Evolutionary conservation across 2,113 vertebrate species (phyloP).

Genomic region (Plestiodon gilberti): DNA sequence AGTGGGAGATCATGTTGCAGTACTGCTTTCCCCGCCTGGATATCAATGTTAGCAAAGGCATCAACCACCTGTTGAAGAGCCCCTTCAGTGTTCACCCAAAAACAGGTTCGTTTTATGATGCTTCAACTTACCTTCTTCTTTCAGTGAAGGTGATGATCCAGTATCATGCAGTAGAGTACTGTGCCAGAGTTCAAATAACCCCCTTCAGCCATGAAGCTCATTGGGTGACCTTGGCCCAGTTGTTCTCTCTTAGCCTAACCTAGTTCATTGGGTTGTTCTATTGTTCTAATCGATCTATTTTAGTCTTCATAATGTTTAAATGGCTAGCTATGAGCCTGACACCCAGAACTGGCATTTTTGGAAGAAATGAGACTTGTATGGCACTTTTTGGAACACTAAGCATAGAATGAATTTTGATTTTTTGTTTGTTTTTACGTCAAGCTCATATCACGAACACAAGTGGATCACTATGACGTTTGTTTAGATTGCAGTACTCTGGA

Average conservation of each 20-base stretch:
- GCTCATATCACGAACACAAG: no score
- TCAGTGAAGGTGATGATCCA: background rate
- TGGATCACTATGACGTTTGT: no score
- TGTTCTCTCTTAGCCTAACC: background rate
- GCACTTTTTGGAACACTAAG: no score
- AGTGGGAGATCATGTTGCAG: conserved; percentile 94
- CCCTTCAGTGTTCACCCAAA: conserved; percentile 98
- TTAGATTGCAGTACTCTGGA: no score
- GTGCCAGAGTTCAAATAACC: background rate
- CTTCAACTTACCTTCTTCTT: background rate
- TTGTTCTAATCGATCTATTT: no score
- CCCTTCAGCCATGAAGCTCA: background rate
- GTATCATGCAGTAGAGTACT: background rate
- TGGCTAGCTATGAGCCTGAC: no score
- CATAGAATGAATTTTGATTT: no score
- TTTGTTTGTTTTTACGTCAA: no score
- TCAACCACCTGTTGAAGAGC: conserved; percentile 95
- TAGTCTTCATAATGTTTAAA: no score
- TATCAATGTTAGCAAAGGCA: conserved; percentile 93
- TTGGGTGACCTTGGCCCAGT: background rate
- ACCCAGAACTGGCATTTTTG: no score
- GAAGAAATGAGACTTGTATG: no score
- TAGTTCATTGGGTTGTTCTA: background rate
- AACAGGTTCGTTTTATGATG: conserved; percentile 78
- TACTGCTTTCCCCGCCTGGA: conserved; percentile 96